These are phyloP conservation scores for Selene dorsalis DNA, from an alignment of 2,797 vertebrate species.

Conservation along the genomic window DNA sequence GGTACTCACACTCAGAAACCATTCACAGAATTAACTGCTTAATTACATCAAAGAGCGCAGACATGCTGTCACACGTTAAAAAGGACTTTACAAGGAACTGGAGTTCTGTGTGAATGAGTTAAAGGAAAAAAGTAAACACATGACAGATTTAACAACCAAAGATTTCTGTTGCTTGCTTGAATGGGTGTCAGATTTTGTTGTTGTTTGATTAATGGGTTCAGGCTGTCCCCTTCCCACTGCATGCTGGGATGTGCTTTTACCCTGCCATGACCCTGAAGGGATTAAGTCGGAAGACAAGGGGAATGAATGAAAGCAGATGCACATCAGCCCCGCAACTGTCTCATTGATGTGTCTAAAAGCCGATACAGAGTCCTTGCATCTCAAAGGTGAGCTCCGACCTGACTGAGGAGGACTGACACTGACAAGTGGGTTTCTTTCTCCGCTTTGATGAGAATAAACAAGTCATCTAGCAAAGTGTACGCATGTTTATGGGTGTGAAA, in stretches of 20 bases:
- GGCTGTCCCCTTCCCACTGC: constrained; percentile 9
- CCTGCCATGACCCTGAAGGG: constrained; percentile 33
- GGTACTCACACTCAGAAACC: constrained; percentile 19
- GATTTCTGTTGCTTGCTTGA: constrained; percentile 21
- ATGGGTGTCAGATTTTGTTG: constrained; percentile 14
- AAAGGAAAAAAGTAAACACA: background rate
- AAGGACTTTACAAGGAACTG: constrained; percentile 13
- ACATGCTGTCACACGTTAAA: constrained; percentile 4
- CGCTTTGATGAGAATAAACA: constrained; percentile 56
- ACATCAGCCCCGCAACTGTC: constrained; percentile 35
- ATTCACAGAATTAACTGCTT: constrained; percentile 36
- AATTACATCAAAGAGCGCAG: constrained; percentile 34
- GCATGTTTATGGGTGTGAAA: constrained; percentile 38
- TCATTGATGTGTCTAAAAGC: constrained; percentile 53
- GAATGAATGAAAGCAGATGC: constrained; percentile 57
- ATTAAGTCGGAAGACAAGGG: constrained; percentile 45
- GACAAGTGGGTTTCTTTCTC: constrained; percentile 29
- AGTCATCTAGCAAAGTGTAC: constrained; percentile 33
- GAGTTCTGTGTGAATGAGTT: background rate
- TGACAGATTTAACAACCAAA: constrained; percentile 19
- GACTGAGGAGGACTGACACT: constrained; percentile 44
- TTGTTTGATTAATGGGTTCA: constrained; percentile 14
- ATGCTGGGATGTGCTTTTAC: constrained; percentile 44
- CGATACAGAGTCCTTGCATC: constrained; percentile 27
- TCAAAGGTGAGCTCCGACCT: constrained; percentile 56